Conservation (phyloP, 2,113 vertebrate genomes). For the Diadophis punctatus region DNA sequence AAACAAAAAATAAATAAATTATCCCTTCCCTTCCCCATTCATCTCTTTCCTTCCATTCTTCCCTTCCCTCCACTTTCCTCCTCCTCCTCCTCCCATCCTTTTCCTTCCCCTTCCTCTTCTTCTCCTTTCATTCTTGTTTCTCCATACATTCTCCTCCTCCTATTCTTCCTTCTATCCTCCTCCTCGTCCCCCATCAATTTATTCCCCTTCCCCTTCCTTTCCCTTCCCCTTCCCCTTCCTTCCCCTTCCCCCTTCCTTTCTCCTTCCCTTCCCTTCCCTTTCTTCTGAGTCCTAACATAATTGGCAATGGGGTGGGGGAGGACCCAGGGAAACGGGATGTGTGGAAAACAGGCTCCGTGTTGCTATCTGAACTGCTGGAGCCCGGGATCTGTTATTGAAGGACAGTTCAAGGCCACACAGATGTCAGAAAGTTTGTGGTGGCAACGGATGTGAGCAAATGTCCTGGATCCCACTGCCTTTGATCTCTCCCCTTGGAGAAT, state of each 20-base stretch:
- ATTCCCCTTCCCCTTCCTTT: background rate
- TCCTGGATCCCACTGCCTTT: conserved; percentile 41
- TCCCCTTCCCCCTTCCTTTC: background rate
- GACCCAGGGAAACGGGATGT: background rate
- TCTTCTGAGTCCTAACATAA: background rate
- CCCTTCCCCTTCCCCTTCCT: background rate
- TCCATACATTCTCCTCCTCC: background rate
- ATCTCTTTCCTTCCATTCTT: background rate
- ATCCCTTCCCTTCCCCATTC: background rate
- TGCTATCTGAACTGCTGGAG: background rate
- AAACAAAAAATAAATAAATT: too few species aligned
- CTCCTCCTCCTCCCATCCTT: background rate
- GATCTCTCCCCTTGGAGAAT: conserved; percentile 63
- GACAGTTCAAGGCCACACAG: conserved; percentile 36
- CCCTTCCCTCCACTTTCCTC: too few species aligned
- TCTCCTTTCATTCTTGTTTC: background rate
- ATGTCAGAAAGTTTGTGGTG: conserved; percentile 48
- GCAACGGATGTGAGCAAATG: conserved; percentile 33
- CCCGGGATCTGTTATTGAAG: background rate
- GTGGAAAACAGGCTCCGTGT: conserved; percentile 28
- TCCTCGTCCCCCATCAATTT: background rate
- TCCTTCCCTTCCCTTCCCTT: background rate
- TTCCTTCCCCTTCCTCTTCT: background rate
- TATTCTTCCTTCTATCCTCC: background rate
- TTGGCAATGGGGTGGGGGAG: background rate